A percentile compares a stretch with the other conserved stretches of the same genome.
These are phyloP conservation scores for Paedocypris sp. DNA, from an alignment of 2,113 vertebrate genomes.

Conservation along the genomic window DNA sequence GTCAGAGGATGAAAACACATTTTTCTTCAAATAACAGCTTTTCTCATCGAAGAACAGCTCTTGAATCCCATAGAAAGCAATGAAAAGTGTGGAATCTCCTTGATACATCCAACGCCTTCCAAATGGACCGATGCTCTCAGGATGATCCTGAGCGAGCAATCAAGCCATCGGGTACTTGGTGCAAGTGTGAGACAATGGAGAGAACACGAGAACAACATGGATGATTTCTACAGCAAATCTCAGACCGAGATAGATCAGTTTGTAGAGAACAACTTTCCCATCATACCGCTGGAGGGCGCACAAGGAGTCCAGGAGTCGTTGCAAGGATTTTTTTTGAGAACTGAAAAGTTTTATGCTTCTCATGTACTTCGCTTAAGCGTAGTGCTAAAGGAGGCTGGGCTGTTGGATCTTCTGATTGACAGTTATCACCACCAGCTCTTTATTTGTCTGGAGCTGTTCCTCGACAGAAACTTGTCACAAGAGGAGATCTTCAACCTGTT, in stretches of 20 bases:
- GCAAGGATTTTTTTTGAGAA: not conserved
- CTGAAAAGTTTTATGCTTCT: not conserved
- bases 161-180: not conserved
- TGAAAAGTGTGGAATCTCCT: not conserved
- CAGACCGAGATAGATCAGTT: constrained; percentile 7
- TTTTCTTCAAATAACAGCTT: no score
- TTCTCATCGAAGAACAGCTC: not conserved
- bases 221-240: no score
- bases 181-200: no score
- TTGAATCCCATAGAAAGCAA: not conserved
- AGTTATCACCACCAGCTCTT: constrained; percentile 24
- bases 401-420: constrained; percentile 1
- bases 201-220: no score
- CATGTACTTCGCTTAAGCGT: constrained; percentile 16
- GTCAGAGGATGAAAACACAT: no score
- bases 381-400: not conserved
- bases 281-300: not conserved
- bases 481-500: constrained; percentile 24
- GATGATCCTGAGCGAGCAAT: not conserved
- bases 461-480: constrained; percentile 18
- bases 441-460: constrained; percentile 20
- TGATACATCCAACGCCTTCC: no score
- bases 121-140: not conserved
- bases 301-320: not conserved
- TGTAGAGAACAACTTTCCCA: constrained; percentile 30